These are phyloP conservation scores for Idris sp. DNA, from an alignment of 1,140 invertebrate species.

Conservation along the genomic window DNA sequence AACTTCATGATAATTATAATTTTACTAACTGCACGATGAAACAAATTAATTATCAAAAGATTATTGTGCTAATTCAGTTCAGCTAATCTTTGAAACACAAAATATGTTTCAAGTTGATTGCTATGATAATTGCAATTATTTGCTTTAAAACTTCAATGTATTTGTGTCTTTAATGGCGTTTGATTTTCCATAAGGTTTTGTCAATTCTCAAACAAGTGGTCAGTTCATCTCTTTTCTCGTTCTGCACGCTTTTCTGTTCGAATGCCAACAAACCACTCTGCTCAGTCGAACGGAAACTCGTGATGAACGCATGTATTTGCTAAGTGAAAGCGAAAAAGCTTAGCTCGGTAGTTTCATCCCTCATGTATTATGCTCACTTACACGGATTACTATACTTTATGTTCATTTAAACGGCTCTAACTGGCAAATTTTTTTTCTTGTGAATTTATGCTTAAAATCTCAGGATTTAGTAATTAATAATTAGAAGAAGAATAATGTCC, in stretches of 20 bases:
- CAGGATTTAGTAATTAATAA: no score
- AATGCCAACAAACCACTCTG: constrained; percentile 35
- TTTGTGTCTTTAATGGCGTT: constrained; percentile 19
- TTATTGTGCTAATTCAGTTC: no score
- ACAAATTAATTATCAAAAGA: no score
- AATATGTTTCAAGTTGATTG: no score
- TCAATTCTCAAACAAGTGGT: constrained; percentile 48
- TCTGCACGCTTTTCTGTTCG: constrained; percentile 24
- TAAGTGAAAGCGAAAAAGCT: constrained; percentile 26
- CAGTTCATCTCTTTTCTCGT: constrained; percentile 28
- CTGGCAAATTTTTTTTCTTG: no score
- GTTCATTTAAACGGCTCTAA: constrained; percentile 31
- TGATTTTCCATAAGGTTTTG: constrained; percentile 19
- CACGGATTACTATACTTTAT: constrained; percentile 24
- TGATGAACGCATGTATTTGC: constrained; percentile 26
- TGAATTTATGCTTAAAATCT: no score
- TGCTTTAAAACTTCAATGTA: constrained; percentile 3
- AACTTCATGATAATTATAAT: no score
- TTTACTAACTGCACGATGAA: no score
- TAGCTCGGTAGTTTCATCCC: constrained; percentile 23
- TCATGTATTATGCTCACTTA: constrained; percentile 24
- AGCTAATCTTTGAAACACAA: no score
- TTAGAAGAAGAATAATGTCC: no score
- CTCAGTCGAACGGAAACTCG: constrained; percentile 24
- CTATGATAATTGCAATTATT: background rate